Evolutionary conservation across 2,797 vertebrate species (phyloP).

Genomic region (Denticeps clupeoides): DNA sequence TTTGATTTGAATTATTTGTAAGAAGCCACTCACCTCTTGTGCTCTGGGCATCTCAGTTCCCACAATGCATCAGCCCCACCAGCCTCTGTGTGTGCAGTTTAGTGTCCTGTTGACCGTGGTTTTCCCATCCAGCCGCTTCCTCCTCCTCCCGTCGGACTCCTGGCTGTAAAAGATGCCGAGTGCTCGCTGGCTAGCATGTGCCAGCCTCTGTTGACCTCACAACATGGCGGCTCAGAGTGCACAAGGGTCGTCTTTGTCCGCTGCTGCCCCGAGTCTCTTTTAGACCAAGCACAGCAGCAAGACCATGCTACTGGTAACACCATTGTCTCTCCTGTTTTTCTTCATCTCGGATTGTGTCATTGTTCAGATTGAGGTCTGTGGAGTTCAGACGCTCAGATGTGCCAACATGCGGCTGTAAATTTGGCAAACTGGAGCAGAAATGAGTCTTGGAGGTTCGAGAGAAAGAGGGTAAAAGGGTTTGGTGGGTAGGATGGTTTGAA

Average conservation of each 20-base stretch:
- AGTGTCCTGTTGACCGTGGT: no score
- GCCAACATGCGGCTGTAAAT: no score
- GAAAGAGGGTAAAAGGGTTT: no score
- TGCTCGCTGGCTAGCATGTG: conserved; percentile 31
- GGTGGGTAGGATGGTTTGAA: no score
- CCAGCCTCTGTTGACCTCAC: conserved; percentile 49
- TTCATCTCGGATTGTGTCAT: background rate
- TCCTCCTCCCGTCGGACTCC: conserved; percentile 8
- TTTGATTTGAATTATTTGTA: no score
- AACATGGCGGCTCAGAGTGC: conserved; percentile 20
- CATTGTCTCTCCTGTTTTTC: background rate
- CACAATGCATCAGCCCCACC: background rate
- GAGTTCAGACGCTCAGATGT: no score
- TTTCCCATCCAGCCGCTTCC: no score
- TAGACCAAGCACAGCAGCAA: conserved; percentile 25
- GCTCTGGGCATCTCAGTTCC: conserved; percentile 4
- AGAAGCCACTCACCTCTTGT: conserved; percentile 11
- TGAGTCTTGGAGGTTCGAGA: no score
- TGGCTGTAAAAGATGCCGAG: conserved; percentile 11
- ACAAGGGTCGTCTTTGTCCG: conserved; percentile 47
- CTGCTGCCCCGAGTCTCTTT: conserved; percentile 26
- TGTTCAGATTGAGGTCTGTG: no score
- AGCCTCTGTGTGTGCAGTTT: no score
- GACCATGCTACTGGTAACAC: conserved; percentile 16
- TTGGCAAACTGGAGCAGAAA: no score